Evolutionary conservation across 2,888 invertebrate species (phyloP).

Genomic region (Orchestes rusci): DNA sequence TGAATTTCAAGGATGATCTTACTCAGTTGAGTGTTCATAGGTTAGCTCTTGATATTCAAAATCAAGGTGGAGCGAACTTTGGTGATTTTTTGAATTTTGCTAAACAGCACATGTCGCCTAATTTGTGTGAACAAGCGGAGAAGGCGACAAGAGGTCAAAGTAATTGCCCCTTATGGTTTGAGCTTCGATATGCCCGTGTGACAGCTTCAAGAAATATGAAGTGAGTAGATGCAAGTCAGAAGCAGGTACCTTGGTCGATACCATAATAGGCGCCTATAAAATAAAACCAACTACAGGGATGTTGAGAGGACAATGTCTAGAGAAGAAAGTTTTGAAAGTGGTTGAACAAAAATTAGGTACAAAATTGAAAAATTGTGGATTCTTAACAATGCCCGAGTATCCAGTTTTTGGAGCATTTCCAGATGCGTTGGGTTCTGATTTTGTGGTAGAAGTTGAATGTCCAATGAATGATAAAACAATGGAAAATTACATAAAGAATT

Average conservation of each 20-base stretch:
- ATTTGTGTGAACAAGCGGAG: too few relatives aligned
- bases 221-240: conserved; percentile 22
- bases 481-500: conserved; percentile 6
- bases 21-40: too few relatives aligned
- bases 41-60: too few relatives aligned
- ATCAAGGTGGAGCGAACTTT: too few relatives aligned
- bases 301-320: too few relatives aligned
- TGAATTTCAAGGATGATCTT: too few relatives aligned
- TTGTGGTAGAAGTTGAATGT: conserved; percentile 31
- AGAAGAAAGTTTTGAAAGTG: conserved; percentile 1
- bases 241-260: conserved; percentile 25
- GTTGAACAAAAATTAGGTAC: background rate
- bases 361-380: conserved; percentile 1
- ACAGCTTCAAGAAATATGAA: conserved; percentile 21
- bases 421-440: conserved; percentile 21
- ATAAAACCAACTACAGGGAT: background rate
- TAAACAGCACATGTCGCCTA: too few relatives aligned
- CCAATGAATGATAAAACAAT: conserved; percentile 18
- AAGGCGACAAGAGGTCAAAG: conserved; percentile 7
- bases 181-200: conserved; percentile 17
- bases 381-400: conserved; percentile 16
- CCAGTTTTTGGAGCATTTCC: conserved; percentile 20
- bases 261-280: conserved; percentile 26
- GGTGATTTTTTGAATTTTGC: too few relatives aligned
- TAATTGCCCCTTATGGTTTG: conserved; percentile 13